phyloP scores from a whole-genome alignment of 2,113 vertebrate species.

The Cricetomys ansorgei region DNA sequence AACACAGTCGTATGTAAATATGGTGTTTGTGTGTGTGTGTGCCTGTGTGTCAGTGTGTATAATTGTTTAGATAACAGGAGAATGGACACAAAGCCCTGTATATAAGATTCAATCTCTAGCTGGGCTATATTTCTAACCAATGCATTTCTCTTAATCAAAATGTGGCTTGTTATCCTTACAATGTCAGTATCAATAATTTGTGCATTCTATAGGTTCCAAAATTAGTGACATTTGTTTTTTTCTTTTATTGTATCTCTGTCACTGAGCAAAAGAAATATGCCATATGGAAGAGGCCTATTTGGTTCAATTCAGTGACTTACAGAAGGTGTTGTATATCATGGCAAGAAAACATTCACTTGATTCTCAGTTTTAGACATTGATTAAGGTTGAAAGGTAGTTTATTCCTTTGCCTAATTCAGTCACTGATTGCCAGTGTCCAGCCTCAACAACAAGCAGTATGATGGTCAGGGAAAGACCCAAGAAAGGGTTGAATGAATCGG shows the following conservation, averaged over 20 bases:
- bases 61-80: no score
- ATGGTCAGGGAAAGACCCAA: no score
- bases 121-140: not conserved
- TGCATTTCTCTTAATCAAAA: not conserved
- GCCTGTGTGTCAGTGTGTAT: no score
- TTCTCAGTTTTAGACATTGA: no score
- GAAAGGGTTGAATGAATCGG: no score
- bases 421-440: no score
- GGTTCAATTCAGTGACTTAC: slow-evolving; percentile 11
- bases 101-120: not conserved
- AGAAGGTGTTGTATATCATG: not conserved
- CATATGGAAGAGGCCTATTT: not conserved
- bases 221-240: not conserved
- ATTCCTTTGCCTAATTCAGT: no score
- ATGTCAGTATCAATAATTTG: not conserved
- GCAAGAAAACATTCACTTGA: not conserved
- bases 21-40: not conserved
- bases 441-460: no score
- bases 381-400: no score
- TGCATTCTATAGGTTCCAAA: not conserved
- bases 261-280: not conserved
- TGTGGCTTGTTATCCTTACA: not conserved
- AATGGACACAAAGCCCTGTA: not conserved
- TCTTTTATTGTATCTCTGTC: slow-evolving; percentile 41
- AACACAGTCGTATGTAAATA: not conserved